These are phyloP conservation scores for Pampus argenteus DNA, from an alignment of 2,797 vertebrate genomes.

Conservation along the genomic window DNA sequence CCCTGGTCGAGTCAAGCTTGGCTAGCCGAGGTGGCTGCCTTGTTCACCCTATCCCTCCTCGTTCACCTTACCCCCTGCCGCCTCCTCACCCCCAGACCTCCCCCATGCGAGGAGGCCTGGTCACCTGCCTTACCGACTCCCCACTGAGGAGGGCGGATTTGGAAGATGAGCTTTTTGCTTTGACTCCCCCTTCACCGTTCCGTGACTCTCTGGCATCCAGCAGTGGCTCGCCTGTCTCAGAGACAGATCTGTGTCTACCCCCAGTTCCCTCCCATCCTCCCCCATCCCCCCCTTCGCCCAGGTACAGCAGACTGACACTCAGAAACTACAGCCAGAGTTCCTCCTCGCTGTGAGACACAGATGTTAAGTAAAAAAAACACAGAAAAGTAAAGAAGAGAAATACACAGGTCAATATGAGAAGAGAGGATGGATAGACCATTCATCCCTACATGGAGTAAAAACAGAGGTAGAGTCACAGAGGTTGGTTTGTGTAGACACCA, in stretches of 20 bases:
- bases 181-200: conserved; percentile 98
- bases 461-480: conserved; percentile 36
- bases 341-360: conserved; percentile 92
- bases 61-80: conserved; percentile 67
- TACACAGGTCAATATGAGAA: conserved; percentile 13
- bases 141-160: conserved; percentile 88
- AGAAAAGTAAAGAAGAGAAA: conserved; percentile 26
- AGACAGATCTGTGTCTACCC: conserved; percentile 85
- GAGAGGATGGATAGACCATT: conserved; percentile 45
- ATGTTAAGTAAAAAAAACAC: background rate
- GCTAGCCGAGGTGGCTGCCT: conserved; percentile 68
- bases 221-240: conserved; percentile 90
- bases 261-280: conserved; percentile 76
- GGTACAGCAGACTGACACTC: conserved; percentile 93
- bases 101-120: conserved; percentile 76
- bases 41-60: conserved; percentile 65
- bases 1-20: conserved; percentile 88
- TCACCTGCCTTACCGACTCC: conserved; percentile 84
- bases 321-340: conserved; percentile 99
- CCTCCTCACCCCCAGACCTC: conserved; percentile 65
- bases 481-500: conserved; percentile 55
- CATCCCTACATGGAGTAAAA: conserved; percentile 26
- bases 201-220: conserved; percentile 95
- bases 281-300: conserved; percentile 89
- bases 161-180: conserved; percentile 95